phyloP scores from a whole-genome alignment of 2,888 invertebrate genomes.

The Athalia cordata region DNA sequence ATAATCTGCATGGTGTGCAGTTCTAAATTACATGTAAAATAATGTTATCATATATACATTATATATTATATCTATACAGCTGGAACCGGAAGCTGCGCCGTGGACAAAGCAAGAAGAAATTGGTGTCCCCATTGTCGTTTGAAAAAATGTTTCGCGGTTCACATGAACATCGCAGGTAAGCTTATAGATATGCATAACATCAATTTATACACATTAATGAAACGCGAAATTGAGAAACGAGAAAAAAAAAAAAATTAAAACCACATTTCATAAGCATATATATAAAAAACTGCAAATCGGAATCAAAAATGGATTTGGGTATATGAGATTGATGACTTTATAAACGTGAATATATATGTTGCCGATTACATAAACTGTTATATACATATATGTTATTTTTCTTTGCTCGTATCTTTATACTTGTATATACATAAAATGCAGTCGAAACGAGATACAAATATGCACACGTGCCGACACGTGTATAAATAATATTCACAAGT shows the following conservation, averaged over 20 bases:
- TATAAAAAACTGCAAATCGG: too few species aligned
- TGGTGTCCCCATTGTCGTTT: slow-evolving; percentile 92
- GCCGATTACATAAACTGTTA: too few species aligned
- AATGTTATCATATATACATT: too few species aligned
- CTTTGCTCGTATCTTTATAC: background rate
- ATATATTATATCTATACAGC: slow-evolving; percentile 77
- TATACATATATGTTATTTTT: background rate
- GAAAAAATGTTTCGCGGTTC: slow-evolving; percentile 84
- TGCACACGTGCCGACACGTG: slow-evolving; percentile 59
- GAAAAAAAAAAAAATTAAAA: slow-evolving; percentile 18
- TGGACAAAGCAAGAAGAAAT: slow-evolving; percentile 89
- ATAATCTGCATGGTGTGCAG: too few species aligned
- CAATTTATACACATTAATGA: too few species aligned
- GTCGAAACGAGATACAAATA: slow-evolving; percentile 62
- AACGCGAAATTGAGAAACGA: too few species aligned
- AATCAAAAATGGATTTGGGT: too few species aligned
- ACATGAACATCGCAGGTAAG: slow-evolving; percentile 86
- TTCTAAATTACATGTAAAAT: too few species aligned
- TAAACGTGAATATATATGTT: too few species aligned
- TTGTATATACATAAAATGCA: background rate
- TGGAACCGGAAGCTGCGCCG: slow-evolving; percentile 82
- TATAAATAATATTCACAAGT: slow-evolving; percentile 50
- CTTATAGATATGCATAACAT: slow-evolving; percentile 41
- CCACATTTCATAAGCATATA: background rate
- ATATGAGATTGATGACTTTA: too few species aligned